Evolutionary conservation across 2,113 vertebrate genomes (phyloP), one percentile per base, ranked within the genome.

Genomic region (Takifugu flavidus): DNA sequence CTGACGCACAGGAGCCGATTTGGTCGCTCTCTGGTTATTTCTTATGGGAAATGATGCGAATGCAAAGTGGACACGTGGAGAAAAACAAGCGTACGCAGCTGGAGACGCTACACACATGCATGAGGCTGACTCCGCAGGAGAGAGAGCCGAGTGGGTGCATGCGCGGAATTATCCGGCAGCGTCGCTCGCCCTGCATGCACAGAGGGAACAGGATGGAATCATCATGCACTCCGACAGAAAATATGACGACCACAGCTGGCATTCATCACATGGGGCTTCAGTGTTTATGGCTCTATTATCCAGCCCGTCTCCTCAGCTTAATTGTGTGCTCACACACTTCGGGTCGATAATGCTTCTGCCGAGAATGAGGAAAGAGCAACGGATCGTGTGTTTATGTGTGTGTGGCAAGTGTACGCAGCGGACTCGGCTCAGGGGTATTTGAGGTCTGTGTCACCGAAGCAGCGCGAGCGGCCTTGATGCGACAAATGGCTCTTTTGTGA

Each of bases 261-360:
- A 75, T 84, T 84, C 54, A 82, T 86, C 79, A 75, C 74, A 74
- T 65, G 4, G 4, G 56, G 62, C 63, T 74, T 64, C 72, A 82
- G 67, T 85, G 79, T 88, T 91, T 86, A 89, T 80, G 83, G 83
- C 77, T 86, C 80, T 72, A 88, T 89, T 89, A 87, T 63, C 66
- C 29, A 34, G 56, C 72, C 69, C 50, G 78, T 85, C 82, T 75
- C 77, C 59, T 77, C 74, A 72, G 72, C 79, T 75, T 88, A 90
- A 89, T 84, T 86, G 87, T 80, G 73, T 67, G 60, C 77, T 84
- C 84, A 77, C 74, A 86, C 78, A 84, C 77, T 79, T 75, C 47
- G 55, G 82, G 82, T 87, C 83, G 67, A 88, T 90, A 88, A 82
- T 65, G 62, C 51, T 70, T 42, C 28, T 14, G 27, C 31, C 1